Percentiles rank a stretch among this genome's conserved stretches.
Evolutionary conservation across 2,797 vertebrate genomes (phyloP).

Genomic region (Prionace glauca): DNA sequence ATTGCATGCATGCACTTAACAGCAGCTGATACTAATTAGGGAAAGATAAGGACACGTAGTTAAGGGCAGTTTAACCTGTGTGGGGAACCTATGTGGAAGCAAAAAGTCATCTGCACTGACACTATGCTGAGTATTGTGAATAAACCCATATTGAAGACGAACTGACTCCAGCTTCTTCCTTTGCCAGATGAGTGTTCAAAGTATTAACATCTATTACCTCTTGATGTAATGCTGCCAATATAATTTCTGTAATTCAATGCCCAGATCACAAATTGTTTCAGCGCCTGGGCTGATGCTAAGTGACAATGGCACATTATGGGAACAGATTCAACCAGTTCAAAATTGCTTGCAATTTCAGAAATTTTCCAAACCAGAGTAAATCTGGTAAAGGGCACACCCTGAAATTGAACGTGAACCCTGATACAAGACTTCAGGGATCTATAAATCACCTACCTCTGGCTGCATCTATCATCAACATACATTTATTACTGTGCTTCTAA

Average conservation of each 20-base stretch:
- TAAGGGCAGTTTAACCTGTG: too few species aligned
- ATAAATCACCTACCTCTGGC: too few species aligned
- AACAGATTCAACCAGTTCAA: not conserved
- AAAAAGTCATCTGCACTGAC: too few species aligned
- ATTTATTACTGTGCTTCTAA: not conserved
- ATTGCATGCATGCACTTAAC: too few species aligned
- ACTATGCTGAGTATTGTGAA: too few species aligned
- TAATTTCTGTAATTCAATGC: not conserved
- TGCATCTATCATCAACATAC: not conserved
- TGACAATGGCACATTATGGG: not conserved
- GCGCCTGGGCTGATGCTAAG: not conserved
- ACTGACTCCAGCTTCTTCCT: too few species aligned
- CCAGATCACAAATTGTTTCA: not conserved
- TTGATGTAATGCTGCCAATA: not conserved
- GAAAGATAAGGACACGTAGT: too few species aligned
- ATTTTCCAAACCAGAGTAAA: not conserved
- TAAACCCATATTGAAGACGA: too few species aligned
- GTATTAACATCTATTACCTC: not conserved
- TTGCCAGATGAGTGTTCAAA: too few species aligned
- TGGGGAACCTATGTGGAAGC: too few species aligned
- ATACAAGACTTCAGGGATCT: not conserved
- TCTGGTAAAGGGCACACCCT: not conserved
- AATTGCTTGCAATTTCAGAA: not conserved
- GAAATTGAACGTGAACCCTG: not conserved
- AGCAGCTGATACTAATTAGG: too few species aligned